Conservation (phyloP, 92 coral and sea anemone genomes). For the Zoanthus sansibaricus region DNA sequence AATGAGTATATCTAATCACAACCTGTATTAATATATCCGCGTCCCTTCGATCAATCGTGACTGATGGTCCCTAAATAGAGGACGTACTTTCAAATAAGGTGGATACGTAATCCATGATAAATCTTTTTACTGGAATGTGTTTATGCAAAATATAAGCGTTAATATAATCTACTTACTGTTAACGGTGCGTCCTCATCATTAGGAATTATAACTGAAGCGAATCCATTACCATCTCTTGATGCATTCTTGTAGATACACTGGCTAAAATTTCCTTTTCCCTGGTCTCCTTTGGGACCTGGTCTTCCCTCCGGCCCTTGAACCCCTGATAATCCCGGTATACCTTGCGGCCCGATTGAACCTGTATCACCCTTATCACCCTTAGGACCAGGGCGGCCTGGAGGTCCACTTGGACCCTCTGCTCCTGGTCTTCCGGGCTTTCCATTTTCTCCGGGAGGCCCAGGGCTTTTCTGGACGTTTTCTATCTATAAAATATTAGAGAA, state of each 20-base stretch:
- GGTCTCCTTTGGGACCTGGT: constrained; percentile 4
- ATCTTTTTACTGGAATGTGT: too few species aligned
- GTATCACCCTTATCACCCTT: constrained; percentile 49
- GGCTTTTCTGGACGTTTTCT: constrained; percentile 39
- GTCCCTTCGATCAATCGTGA: too few species aligned
- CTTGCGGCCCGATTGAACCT: constrained; percentile 44
- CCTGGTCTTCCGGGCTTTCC: constrained; percentile 60
- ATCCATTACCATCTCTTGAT: too few species aligned
- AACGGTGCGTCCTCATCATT: not conserved
- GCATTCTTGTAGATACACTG: not conserved
- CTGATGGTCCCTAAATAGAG: too few species aligned
- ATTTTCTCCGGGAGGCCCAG: constrained; percentile 58
- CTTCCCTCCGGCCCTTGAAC: constrained; percentile 35
- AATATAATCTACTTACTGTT: not conserved
- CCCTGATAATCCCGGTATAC: constrained; percentile 47
- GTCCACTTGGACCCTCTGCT: constrained; percentile 40
- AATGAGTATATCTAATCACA: too few species aligned
- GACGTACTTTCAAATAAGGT: too few species aligned
- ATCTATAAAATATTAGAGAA: constrained; percentile 22
- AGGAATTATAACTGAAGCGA: not conserved
- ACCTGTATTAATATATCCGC: too few species aligned
- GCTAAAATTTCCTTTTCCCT: constrained; percentile 27
- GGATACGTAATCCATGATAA: too few species aligned
- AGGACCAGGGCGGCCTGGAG: constrained; percentile 50
- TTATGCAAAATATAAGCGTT: too few species aligned